Percentiles rank a stretch among this genome's conserved stretches.
Conservation (phyloP, 2,797 vertebrate genomes). For the Knipowitschia caucasica region DNA sequence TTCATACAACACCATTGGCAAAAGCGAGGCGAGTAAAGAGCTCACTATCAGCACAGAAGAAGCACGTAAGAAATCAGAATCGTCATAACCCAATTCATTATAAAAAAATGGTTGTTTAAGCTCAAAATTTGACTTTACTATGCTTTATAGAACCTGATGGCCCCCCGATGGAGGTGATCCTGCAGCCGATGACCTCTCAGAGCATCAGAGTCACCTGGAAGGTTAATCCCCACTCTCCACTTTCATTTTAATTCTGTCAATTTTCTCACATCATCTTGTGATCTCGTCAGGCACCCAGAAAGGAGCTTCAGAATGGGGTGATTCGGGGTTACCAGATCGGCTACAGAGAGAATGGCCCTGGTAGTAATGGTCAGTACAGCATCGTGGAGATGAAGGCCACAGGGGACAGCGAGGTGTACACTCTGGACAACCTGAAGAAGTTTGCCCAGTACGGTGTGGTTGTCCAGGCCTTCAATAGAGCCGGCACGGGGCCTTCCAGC, state of each 20-base stretch:
- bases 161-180: constrained; percentile 92
- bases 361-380: constrained; percentile 97
- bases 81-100: neutral
- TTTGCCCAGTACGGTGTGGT: constrained; percentile 97
- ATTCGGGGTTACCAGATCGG: constrained; percentile 98
- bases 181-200: constrained; percentile 94
- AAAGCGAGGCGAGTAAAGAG: constrained; percentile 95
- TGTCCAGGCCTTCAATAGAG: constrained; percentile 96
- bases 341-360: constrained; percentile 94
- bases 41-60: constrained; percentile 97
- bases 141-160: constrained; percentile 86
- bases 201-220: constrained; percentile 99
- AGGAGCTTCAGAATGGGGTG: constrained; percentile 94
- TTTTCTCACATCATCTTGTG: neutral
- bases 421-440: constrained; percentile 97
- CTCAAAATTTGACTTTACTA: neutral
- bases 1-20: constrained; percentile 95
- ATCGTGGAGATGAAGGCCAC: constrained; percentile 99
- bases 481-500: constrained; percentile 93
- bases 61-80: constrained; percentile 80
- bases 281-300: constrained; percentile 85
- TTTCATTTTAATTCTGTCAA: neutral
- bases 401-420: constrained; percentile 94
- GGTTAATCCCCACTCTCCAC: constrained; percentile 66
- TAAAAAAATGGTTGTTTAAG: neutral